A percentile compares a stretch with the other conserved stretches of the same genome.
Evolutionary conservation across 2,113 vertebrate species (phyloP).

Genomic region (Tragelaphus buxtoni): DNA sequence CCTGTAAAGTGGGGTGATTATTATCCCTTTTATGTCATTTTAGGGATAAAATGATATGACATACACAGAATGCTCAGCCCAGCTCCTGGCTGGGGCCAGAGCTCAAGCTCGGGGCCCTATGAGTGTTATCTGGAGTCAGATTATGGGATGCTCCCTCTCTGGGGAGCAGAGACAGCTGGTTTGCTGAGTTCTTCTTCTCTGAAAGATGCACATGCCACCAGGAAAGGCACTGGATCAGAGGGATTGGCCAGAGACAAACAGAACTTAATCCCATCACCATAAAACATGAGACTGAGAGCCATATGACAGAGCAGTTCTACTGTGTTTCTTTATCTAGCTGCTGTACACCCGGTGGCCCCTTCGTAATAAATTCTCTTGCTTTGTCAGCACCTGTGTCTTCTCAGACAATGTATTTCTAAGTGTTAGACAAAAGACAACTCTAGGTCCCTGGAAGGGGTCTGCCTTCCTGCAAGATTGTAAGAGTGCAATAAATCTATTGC

Average conservation of each 20-base stretch:
- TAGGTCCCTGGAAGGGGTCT: neutral
- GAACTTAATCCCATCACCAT: neutral
- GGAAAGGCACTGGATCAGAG: neutral
- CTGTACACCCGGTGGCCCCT: neutral
- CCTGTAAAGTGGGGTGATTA: too few relatives aligned
- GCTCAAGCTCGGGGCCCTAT: too few relatives aligned
- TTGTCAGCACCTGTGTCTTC: neutral
- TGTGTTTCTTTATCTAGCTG: neutral
- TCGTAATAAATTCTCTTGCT: neutral
- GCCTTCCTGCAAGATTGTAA: neutral
- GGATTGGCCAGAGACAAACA: neutral
- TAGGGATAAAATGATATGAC: too few relatives aligned
- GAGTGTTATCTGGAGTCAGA: too few relatives aligned
- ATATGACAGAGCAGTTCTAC: neutral
- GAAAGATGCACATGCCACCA: rapidly evolving
- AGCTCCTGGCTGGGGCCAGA: too few relatives aligned
- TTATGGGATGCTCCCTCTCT: too few relatives aligned
- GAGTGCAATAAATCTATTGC: neutral
- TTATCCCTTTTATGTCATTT: too few relatives aligned
- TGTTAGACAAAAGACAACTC: neutral
- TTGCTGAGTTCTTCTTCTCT: neutral
- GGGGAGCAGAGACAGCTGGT: too few relatives aligned
- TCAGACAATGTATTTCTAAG: neutral
- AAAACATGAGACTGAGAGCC: neutral
- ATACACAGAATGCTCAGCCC: too few relatives aligned